Conservation (phyloP, 2,797 vertebrate species). For the Microchirus variegatus region DNA sequence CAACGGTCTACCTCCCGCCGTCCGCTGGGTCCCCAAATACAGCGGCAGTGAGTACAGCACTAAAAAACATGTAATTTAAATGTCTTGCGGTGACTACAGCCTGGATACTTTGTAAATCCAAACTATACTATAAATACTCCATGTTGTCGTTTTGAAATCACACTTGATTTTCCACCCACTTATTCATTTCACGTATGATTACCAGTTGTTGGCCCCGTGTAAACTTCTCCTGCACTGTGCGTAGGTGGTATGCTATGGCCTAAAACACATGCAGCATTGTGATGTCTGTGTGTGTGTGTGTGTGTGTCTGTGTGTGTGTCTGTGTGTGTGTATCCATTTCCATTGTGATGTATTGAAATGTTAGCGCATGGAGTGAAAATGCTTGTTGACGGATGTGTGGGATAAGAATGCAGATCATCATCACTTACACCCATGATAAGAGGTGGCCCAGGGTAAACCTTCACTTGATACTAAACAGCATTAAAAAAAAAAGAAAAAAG, state of each 20-base stretch:
- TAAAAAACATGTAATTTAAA: slow-evolving; percentile 1
- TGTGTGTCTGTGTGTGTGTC: not conserved
- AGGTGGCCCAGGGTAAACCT: slow-evolving; percentile 16
- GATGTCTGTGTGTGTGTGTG: not conserved
- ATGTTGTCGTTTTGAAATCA: not conserved
- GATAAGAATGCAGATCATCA: slow-evolving; percentile 5
- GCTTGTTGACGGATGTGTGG: not conserved
- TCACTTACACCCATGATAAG: slow-evolving; percentile 2
- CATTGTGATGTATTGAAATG: not conserved
- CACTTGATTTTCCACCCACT: too few relatives aligned
- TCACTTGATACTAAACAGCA: slow-evolving; percentile 34
- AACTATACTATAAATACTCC: slow-evolving; percentile 2
- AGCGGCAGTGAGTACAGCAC: slow-evolving; percentile 91
- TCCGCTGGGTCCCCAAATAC: slow-evolving; percentile 97
- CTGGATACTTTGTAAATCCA: slow-evolving; percentile 5
- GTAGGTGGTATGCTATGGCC: slow-evolving; percentile 1
- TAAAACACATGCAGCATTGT: not conserved
- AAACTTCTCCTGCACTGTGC: slow-evolving; percentile 9
- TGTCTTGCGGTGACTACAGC: not conserved
- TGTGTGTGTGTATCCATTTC: not conserved
- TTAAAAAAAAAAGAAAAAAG: slow-evolving; percentile 28
- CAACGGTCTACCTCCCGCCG: slow-evolving; percentile 90
- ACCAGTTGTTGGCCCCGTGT: not conserved
- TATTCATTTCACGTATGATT: not conserved
- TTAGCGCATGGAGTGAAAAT: not conserved